A percentile compares a stretch with the other conserved stretches of the same genome.
Conservation (phyloP, 2,797 vertebrate species). For the Gastrophryne carolinensis region DNA sequence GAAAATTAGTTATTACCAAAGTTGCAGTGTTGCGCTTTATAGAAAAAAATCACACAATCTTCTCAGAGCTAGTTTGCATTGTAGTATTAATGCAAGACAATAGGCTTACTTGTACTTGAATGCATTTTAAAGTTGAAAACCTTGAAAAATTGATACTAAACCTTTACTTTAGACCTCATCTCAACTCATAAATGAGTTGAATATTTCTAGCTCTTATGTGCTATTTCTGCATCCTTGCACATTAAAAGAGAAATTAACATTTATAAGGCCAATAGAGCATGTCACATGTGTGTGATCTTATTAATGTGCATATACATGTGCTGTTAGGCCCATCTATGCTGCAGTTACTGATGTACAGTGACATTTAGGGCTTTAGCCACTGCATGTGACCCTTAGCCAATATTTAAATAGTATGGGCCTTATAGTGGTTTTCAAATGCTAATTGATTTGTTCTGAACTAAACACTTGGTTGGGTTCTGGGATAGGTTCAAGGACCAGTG, state of each 20-base stretch:
- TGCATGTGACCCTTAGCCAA: too few relatives aligned
- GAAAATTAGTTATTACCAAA: constrained; percentile 14
- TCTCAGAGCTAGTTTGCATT: background rate
- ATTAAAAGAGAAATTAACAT: background rate
- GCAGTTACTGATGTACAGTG: too few relatives aligned
- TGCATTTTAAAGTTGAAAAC: background rate
- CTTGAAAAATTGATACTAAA: background rate
- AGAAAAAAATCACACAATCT: constrained; percentile 1
- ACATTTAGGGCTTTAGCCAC: too few relatives aligned
- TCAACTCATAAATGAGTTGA: background rate
- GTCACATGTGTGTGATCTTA: too few relatives aligned
- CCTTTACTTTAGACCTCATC: background rate
- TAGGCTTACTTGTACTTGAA: background rate
- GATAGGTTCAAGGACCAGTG: too few relatives aligned
- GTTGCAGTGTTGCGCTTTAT: background rate
- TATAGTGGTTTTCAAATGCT: too few relatives aligned
- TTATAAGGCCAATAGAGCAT: too few relatives aligned
- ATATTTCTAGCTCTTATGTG: background rate
- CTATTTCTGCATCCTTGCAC: background rate
- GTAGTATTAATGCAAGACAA: background rate
- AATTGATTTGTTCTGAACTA: too few relatives aligned
- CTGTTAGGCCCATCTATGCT: too few relatives aligned
- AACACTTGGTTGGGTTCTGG: too few relatives aligned
- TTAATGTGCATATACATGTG: too few relatives aligned
- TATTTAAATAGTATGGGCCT: too few relatives aligned